Conservation (phyloP, 1,140 invertebrate species). For the Episyrphus balteatus region DNA sequence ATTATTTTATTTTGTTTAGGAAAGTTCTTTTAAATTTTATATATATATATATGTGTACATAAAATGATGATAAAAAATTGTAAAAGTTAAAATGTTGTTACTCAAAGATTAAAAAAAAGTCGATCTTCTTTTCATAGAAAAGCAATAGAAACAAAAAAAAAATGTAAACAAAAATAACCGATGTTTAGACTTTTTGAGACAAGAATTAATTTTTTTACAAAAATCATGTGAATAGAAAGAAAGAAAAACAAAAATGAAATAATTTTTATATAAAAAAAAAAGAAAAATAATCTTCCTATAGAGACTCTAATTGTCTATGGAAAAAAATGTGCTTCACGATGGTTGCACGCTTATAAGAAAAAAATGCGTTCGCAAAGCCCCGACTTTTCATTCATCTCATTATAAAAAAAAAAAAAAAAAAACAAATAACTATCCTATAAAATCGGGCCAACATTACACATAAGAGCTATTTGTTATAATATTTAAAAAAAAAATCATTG, state of each 20-base stretch:
- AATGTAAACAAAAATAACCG: slow-evolving; percentile 3
- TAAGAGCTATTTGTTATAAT: no score
- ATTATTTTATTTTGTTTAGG: not conserved
- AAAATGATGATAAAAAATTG: not conserved
- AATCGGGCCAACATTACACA: no score
- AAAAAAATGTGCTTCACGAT: slow-evolving; percentile 1
- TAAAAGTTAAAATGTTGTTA: not conserved
- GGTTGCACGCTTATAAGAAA: no score
- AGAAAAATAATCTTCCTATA: slow-evolving; percentile 17
- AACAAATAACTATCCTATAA: no score
- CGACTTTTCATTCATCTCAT: no score
- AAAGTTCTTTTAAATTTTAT: not conserved
- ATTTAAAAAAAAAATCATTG: no score
- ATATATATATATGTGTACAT: not conserved
- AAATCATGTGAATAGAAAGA: not conserved
- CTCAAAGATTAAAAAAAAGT: no score
- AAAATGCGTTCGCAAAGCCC: no score
- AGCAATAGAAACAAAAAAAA: slow-evolving; percentile 3
- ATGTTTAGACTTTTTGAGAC: not conserved
- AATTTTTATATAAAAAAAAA: not conserved
- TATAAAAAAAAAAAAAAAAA: no score
- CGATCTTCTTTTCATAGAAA: not conserved
- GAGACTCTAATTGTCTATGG: slow-evolving; percentile 35
- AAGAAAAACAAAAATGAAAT: not conserved
- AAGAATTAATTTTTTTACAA: not conserved